Base-by-base conservation (phyloP, 2,888 invertebrate genomes). In the Drosophila paramelanica region DNA sequence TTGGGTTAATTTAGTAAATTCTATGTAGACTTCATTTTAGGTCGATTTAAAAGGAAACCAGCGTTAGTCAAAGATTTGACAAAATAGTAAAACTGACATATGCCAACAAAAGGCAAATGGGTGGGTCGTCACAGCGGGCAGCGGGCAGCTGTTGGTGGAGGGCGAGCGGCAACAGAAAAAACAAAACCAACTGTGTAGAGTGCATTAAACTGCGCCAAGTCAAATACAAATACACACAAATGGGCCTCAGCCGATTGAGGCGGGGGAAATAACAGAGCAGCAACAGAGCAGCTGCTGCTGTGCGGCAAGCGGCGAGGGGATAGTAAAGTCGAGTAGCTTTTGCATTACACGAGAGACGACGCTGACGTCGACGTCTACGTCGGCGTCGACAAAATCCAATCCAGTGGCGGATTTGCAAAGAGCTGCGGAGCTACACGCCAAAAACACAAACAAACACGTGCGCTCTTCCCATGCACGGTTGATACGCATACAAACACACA, bases 191-290 rank as follows among this genome's bases (percentile, higher is more conserved):
- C 57, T 74, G 72, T 64, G 69, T 72, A 73, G 84, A 80, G 80
- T 80, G 84, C 80, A 84, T 80, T 84, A 81, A 84, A 80, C 80
- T 80, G 80, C 84, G 69, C 56, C 81, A 75, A 81, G 69, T 55
- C 64, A 72, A 61, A 77, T 58, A 77, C 64, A 72, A 61, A 77
- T 58, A 77, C 55, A 67, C 50, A 61, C 43, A 52, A 27, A 51
- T 47, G 51, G 11, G 42, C 31, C 33, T 39, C 13, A 33, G 43
- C 4, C 39, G n/a, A 20, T 38, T 43, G 43, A 51, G 42, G 8
- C 45, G 39, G 42, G 11, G 5, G 31, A 8, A 31, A 38, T 49
- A 55, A 7, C 33, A 50, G 41, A 17, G 25, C 38, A 51, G 38
- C 13, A 50, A 31, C 36, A 65, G 31, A 14, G 31, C 33, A 43